These are phyloP conservation scores for Oncorhynchus tshawytscha DNA, from an alignment of 2,113 vertebrate species.

Conservation along the genomic window DNA sequence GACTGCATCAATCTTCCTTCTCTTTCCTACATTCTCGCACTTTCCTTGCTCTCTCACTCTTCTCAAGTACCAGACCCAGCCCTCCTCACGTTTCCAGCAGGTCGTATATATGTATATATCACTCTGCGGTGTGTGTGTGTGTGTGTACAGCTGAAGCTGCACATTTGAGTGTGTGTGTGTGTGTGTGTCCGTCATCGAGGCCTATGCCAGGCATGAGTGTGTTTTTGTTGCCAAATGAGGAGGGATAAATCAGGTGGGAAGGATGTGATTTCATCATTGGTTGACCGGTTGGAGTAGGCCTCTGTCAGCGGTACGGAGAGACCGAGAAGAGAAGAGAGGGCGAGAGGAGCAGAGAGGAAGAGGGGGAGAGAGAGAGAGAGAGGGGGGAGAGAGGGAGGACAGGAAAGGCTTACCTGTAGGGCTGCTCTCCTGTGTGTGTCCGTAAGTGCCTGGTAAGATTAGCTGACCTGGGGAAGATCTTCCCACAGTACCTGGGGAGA, in stretches of 20 bases:
- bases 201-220: slow-evolving; percentile 5
- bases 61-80: slow-evolving; percentile 15
- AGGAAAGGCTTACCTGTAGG: slow-evolving; percentile 85
- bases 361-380: background rate
- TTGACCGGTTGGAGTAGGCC: background rate
- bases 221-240: background rate
- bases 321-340: background rate
- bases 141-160: slow-evolving; percentile 16
- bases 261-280: slow-evolving; percentile 19
- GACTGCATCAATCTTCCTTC: slow-evolving; percentile 61
- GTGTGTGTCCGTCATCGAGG: background rate
- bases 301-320: slow-evolving; percentile 1
- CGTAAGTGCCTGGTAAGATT: slow-evolving; percentile 98
- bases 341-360: background rate
- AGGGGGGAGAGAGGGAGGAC: slow-evolving; percentile 1
- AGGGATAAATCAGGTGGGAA: slow-evolving; percentile 16
- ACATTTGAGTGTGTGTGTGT: slow-evolving; percentile 10
- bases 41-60: background rate
- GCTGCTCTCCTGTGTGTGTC: slow-evolving; percentile 97
- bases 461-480: slow-evolving; percentile 97
- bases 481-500: slow-evolving; percentile 91
- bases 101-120: slow-evolving; percentile 12
- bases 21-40: slow-evolving; percentile 18
- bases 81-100: slow-evolving; percentile 1
- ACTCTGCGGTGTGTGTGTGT: slow-evolving; percentile 5